Evolutionary conservation across 2,888 invertebrate genomes (phyloP).

Genomic region (Tricholauxania praeusta): DNA sequence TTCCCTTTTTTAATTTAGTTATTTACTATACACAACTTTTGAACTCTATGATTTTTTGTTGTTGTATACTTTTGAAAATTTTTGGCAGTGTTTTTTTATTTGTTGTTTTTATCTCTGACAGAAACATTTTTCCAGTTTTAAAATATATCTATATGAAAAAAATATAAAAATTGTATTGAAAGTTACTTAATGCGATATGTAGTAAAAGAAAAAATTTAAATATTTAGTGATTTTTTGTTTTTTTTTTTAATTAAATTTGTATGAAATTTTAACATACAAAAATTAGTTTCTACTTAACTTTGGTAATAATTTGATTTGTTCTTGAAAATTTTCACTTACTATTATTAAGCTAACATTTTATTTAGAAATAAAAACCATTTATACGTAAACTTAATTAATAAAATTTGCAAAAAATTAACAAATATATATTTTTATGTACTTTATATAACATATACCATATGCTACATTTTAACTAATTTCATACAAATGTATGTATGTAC

Average conservation of each 20-base stretch:
- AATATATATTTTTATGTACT: no score
- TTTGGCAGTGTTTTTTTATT: conserved; percentile 39
- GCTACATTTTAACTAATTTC: no score
- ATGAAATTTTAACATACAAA: not conserved
- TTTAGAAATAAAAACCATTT: conserved; percentile 8
- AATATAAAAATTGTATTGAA: not conserved
- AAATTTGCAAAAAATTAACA: not conserved
- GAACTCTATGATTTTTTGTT: conserved; percentile 45
- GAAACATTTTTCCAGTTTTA: not conserved
- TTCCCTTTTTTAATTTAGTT: conserved; percentile 34
- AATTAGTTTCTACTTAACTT: conserved; percentile 3
- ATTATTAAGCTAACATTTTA: no score
- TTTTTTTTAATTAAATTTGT: not conserved
- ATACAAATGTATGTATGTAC: no score
- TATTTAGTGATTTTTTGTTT: no score
- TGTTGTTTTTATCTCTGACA: conserved; percentile 20
- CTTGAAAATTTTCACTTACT: no score
- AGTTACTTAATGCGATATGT: no score
- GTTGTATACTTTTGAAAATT: conserved; percentile 41
- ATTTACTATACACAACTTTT: conserved; percentile 46
- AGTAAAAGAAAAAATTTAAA: no score
- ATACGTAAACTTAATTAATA: not conserved
- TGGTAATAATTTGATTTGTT: conserved; percentile 11
- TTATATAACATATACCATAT: no score
- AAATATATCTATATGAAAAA: no score